Percentiles rank a stretch among this genome's conserved stretches.
Conservation (phyloP, 2,113 vertebrate genomes). For the Mustelus asterias region DNA sequence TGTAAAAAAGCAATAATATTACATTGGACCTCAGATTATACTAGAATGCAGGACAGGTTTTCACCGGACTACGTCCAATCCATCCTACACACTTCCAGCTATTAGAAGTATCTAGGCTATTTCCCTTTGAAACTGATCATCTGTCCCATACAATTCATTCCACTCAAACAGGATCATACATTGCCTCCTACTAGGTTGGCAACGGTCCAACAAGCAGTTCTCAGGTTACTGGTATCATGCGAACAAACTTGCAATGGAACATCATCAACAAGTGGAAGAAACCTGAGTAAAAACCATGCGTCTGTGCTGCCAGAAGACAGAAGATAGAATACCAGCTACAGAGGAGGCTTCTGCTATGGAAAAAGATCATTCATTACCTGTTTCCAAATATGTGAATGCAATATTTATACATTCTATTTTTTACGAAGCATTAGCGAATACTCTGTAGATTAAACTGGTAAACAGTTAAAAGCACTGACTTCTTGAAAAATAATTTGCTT, state of each 20-base stretch:
- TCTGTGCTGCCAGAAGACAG: background rate
- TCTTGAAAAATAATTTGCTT: background rate
- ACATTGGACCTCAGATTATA: background rate
- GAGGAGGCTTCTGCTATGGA: background rate
- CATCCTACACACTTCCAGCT: background rate
- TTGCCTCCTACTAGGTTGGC: slow-evolving; percentile 47
- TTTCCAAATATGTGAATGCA: background rate
- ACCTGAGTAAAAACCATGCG: slow-evolving; percentile 39
- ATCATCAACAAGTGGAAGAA: slow-evolving; percentile 45
- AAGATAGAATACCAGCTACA: background rate
- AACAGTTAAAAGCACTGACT: background rate
- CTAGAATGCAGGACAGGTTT: background rate
- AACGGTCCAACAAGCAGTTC: slow-evolving; percentile 49
- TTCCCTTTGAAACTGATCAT: slow-evolving; percentile 44
- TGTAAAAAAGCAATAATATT: background rate
- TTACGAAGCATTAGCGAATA: background rate
- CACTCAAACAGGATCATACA: slow-evolving; percentile 44
- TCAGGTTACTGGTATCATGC: slow-evolving; percentile 51
- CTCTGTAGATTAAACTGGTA: background rate
- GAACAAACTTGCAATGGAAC: slow-evolving; percentile 49
- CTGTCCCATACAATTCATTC: slow-evolving; percentile 42
- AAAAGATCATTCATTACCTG: background rate
- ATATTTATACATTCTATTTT: slow-evolving; percentile 21
- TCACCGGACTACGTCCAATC: background rate
- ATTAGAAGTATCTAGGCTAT: background rate